Conservation (phyloP, 2,797 vertebrate genomes). For the Alauda arvensis region DNA sequence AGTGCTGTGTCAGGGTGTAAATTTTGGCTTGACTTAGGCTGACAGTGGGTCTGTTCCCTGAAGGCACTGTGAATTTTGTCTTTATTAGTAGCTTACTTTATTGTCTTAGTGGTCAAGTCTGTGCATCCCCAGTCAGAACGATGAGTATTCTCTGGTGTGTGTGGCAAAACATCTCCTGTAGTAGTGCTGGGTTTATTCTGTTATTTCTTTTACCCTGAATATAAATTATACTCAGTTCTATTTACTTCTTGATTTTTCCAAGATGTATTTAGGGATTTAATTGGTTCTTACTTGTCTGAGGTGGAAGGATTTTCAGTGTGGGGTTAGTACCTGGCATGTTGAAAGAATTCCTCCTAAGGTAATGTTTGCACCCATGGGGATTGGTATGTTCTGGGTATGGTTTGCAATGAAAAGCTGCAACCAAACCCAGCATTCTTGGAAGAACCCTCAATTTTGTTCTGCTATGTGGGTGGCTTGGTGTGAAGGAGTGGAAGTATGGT, state of each 20-base stretch:
- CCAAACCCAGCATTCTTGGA: neutral
- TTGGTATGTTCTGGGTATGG: rapidly evolving
- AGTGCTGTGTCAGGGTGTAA: neutral
- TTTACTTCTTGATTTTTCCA: neutral
- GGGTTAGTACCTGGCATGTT: neutral
- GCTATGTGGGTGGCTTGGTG: rapidly evolving
- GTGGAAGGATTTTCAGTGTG: neutral
- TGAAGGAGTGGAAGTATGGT: neutral
- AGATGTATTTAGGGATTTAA: neutral
- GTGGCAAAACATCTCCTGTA: neutral
- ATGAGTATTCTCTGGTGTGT: rapidly evolving
- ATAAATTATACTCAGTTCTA: neutral
- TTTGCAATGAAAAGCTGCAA: neutral
- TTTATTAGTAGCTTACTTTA: neutral
- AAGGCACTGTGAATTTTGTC: neutral
- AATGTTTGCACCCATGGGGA: rapidly evolving
- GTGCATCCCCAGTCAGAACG: neutral
- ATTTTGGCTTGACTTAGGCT: neutral
- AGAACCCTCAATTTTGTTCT: neutral
- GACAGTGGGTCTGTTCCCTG: neutral
- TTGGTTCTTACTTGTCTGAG: neutral
- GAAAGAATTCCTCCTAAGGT: neutral
- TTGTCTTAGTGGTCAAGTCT: neutral
- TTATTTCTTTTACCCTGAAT: neutral
- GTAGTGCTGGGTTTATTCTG: neutral